Percentiles rank a stretch among this genome's conserved stretches.
Evolutionary conservation across 1,140 invertebrate genomes (phyloP).

Genomic region (Nymphalis io): DNA sequence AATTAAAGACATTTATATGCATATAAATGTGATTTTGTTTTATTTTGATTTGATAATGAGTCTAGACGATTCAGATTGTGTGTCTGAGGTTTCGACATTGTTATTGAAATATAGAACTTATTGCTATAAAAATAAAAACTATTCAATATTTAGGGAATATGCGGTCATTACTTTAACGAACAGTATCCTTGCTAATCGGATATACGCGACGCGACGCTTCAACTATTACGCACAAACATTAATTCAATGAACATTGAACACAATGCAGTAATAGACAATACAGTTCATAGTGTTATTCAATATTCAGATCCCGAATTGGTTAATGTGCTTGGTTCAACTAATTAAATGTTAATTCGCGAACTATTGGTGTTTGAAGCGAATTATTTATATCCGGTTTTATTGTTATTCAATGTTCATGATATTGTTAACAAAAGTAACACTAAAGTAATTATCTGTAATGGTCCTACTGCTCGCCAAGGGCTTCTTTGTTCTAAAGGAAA

Average conservation of each 20-base stretch:
- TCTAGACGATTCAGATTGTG: neutral
- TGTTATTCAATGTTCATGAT: neutral
- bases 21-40: neutral
- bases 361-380: conserved; percentile 29
- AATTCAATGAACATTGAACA: conserved; percentile 61
- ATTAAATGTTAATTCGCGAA: conserved; percentile 37
- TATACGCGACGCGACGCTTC: conserved; percentile 38
- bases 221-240: conserved; percentile 47
- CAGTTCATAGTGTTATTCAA: conserved; percentile 45
- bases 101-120: neutral
- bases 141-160: neutral
- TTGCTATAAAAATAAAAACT: neutral
- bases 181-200: conserved; percentile 46
- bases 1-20: neutral
- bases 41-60: neutral
- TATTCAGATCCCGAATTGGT: conserved; percentile 39
- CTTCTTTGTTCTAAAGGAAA: no score
- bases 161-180: conserved; percentile 14
- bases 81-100: neutral
- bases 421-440: no score
- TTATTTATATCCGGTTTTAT: conserved; percentile 6
- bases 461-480: no score
- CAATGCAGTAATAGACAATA: conserved; percentile 63
- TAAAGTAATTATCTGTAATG: no score
- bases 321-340: conserved; percentile 47